phyloP scores from a whole-genome alignment of 2,797 vertebrate genomes.

The Todus mexicanus region DNA sequence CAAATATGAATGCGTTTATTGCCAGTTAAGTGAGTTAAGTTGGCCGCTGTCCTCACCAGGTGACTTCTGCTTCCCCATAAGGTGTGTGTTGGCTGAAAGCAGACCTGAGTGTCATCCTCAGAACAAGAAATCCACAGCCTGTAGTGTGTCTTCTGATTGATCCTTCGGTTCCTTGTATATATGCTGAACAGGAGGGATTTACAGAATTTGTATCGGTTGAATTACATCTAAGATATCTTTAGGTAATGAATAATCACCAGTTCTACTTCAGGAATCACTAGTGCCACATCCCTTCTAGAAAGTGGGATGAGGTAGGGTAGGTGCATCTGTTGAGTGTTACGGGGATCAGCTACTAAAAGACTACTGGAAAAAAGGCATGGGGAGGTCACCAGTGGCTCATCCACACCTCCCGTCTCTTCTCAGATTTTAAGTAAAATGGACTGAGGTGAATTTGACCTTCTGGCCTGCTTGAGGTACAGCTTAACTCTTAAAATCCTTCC shows the following conservation, averaged over 20 bases:
- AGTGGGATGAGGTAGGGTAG: fast-evolving
- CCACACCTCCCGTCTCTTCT: background rate
- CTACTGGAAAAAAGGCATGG: background rate
- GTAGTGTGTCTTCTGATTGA: background rate
- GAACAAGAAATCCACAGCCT: background rate
- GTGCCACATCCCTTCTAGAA: too few species aligned
- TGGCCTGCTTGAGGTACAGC: background rate
- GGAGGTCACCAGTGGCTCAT: background rate
- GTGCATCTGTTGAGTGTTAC: background rate
- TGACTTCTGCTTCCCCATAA: background rate
- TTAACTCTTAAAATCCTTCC: background rate
- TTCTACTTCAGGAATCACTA: background rate
- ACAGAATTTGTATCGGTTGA: background rate
- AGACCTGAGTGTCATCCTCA: fast-evolving
- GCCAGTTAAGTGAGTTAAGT: background rate
- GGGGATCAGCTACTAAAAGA: background rate
- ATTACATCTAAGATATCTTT: background rate
- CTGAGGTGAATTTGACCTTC: background rate
- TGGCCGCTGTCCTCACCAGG: background rate
- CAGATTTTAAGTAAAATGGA: background rate
- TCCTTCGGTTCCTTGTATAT: background rate
- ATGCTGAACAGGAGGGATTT: background rate
- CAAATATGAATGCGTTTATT: background rate
- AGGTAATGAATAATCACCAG: background rate
- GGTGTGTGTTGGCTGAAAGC: background rate